These are phyloP conservation scores for Spilarctia lutea DNA, from an alignment of 2,888 invertebrate species.

Conservation along the genomic window DNA sequence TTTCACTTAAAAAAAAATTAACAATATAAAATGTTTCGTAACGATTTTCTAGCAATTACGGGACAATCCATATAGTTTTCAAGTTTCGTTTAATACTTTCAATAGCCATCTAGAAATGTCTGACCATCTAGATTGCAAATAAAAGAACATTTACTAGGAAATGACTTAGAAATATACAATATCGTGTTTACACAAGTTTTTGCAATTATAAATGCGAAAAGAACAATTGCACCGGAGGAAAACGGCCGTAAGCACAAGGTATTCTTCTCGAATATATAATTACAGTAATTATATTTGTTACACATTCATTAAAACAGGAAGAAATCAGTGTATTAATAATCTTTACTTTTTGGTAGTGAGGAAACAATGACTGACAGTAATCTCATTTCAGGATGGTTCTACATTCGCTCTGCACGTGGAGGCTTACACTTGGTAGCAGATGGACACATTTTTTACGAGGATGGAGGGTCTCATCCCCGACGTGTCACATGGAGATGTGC, in stretches of 20 bases:
- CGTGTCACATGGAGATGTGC: constrained; percentile 84
- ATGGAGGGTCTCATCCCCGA: constrained; percentile 81
- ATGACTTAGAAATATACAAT: constrained; percentile 15
- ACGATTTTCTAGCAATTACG: neutral
- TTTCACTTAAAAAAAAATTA: neutral
- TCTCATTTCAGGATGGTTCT: constrained; percentile 81
- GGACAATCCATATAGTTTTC: constrained; percentile 5
- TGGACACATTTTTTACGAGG: constrained; percentile 84
- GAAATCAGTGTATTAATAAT: neutral
- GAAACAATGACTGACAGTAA: constrained; percentile 48
- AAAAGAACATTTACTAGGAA: constrained; percentile 50
- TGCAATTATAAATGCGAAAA: constrained; percentile 17
- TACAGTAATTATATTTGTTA: constrained; percentile 17
- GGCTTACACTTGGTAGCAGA: constrained; percentile 81
- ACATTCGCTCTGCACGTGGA: constrained; percentile 82
- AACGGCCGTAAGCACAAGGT: constrained; percentile 31
- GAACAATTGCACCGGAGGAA: constrained; percentile 17
- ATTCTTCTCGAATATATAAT: constrained; percentile 27
- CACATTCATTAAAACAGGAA: constrained; percentile 18
- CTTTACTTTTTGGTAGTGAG: neutral
- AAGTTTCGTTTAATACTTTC: constrained; percentile 24
- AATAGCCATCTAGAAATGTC: constrained; percentile 72
- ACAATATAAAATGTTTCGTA: neutral
- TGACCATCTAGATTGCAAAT: constrained; percentile 71
- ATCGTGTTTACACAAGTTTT: constrained; percentile 9